Evolutionary conservation across 2,888 invertebrate species (phyloP).

Genomic region (Cremastobaeus sp.): DNA sequence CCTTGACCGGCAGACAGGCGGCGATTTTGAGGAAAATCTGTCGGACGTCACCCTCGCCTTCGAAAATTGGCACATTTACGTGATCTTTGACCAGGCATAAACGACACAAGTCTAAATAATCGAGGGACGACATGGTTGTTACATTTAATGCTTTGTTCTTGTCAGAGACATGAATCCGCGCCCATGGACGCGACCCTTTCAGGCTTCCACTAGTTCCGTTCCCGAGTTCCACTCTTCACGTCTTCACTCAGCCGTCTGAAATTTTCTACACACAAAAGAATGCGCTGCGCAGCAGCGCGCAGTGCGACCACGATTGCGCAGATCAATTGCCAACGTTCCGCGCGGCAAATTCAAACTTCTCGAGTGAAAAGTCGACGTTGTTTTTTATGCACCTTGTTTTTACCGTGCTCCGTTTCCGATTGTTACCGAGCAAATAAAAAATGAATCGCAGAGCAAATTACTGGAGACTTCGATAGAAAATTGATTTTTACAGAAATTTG

Average conservation of each 20-base stretch:
- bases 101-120: conserved; percentile 77
- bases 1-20: conserved; percentile 87
- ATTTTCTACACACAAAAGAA: conserved; percentile 11
- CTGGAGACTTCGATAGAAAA: no score
- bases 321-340: no score
- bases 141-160: conserved; percentile 73
- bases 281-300: conserved; percentile 9
- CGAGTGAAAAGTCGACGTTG: no score
- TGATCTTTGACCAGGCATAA: conserved; percentile 79
- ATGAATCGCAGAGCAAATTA: no score
- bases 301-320: conserved; percentile 13
- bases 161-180: conserved; percentile 70
- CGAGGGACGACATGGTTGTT: conserved; percentile 75
- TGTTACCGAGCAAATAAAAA: no score
- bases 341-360: no score
- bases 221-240: no score
- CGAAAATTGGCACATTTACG: conserved; percentile 85
- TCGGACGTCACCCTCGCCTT: conserved; percentile 82
- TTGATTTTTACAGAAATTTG: no score
- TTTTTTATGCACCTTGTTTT: no score
- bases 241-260: conserved; percentile 28
- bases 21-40: conserved; percentile 84
- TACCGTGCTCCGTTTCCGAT: no score
- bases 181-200: conserved; percentile 45
- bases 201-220: no score